phyloP scores from a whole-genome alignment of 92 coral and sea anemone species.

The Blastomussa wellsi region DNA sequence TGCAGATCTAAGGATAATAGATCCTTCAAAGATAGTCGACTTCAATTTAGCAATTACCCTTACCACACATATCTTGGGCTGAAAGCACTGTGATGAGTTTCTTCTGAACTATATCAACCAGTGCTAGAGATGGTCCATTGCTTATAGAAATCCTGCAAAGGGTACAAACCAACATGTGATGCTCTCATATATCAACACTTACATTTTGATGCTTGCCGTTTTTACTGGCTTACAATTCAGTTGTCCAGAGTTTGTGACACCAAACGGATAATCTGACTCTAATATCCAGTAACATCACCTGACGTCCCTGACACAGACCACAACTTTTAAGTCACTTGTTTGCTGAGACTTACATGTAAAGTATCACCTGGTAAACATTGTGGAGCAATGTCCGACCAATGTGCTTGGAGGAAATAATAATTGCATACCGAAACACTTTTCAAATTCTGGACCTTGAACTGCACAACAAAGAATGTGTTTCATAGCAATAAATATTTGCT shows the following conservation, averaged over 20 bases:
- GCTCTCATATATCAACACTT: neutral
- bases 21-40: no score
- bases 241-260: no score
- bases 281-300: no score
- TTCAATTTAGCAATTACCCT: no score
- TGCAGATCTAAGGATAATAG: neutral
- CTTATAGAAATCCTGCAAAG: slow-evolving; percentile 76
- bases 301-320: no score
- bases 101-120: slow-evolving; percentile 88
- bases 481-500: no score
- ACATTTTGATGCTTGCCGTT: neutral
- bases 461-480: neutral
- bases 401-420: neutral
- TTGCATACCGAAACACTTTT: neutral
- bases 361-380: no score
- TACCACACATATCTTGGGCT: slow-evolving; percentile 90
- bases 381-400: neutral
- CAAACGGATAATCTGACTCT: no score
- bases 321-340: no score
- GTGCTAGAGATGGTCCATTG: slow-evolving; percentile 79
- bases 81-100: slow-evolving; percentile 79
- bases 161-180: neutral
- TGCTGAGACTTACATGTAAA: no score
- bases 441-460: neutral
- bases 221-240: neutral